These are phyloP conservation scores for Sciurus carolinensis DNA, from an alignment of 2,797 vertebrate species.

Conservation along the genomic window DNA sequence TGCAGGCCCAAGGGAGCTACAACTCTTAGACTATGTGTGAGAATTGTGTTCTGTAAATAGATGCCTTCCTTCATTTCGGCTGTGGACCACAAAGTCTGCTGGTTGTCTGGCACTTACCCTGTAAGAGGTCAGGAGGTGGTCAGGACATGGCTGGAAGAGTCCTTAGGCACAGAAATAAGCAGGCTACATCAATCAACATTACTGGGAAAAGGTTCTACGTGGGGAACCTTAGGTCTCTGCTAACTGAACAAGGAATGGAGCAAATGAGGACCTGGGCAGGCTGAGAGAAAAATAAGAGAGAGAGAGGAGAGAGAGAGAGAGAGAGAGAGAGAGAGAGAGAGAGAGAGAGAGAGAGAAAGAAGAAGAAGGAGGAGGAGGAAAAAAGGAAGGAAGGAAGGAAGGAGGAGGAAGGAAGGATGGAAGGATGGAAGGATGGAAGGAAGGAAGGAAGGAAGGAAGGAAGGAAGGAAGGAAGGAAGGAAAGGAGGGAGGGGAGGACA, in stretches of 20 bases:
- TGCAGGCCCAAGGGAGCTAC: neutral
- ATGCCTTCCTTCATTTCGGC: neutral
- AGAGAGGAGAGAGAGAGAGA: too few species aligned
- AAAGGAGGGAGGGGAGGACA: neutral
- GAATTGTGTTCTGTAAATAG: neutral
- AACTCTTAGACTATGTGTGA: neutral
- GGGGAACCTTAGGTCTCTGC: neutral
- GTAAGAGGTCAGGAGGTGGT: neutral
- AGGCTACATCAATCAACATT: neutral
- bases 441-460: too few species aligned
- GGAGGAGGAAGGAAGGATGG: too few species aligned
- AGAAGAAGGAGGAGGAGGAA: neutral
- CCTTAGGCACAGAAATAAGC: neutral
- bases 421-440: too few species aligned
- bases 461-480: too few species aligned
- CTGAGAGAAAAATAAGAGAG: neutral
- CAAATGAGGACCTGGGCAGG: neutral
- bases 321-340: too few species aligned
- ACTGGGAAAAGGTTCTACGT: neutral
- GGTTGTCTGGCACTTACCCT: neutral
- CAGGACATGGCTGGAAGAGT: constrained; percentile 2
- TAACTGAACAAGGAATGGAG: neutral
- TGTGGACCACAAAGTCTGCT: neutral
- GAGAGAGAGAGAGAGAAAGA: neutral
- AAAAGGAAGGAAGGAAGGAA: too few species aligned